phyloP scores from a whole-genome alignment of 1,140 invertebrate species.

The Lordiphosa mommai region DNA sequence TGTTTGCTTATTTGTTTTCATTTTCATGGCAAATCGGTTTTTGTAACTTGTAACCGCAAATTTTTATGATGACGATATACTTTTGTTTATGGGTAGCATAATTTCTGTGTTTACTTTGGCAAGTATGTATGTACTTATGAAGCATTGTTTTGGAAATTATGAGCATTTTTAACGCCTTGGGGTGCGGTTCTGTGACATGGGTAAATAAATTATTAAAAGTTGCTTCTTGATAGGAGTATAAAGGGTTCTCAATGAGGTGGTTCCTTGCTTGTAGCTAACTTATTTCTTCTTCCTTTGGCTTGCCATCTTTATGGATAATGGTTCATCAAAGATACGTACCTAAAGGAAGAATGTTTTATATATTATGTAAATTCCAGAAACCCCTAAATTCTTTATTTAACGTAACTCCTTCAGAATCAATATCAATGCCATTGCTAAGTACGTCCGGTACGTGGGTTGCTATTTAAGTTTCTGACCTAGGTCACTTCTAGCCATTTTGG shows the following conservation, averaged over 20 bases:
- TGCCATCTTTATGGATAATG: no score
- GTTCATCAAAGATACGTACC: no score
- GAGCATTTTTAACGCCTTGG: conserved; percentile 57
- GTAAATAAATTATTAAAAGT: conserved; percentile 67
- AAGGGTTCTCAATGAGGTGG: conserved; percentile 1
- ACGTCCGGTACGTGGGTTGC: no score
- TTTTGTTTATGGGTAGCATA: conserved; percentile 5
- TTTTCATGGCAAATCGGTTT: conserved; percentile 67
- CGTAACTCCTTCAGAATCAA: no score
- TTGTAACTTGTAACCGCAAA: conserved; percentile 66
- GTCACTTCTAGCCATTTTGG: no score
- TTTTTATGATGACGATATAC: conserved; percentile 10
- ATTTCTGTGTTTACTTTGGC: conserved; percentile 26
- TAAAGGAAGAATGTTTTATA: no score
- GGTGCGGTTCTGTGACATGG: conserved; percentile 29
- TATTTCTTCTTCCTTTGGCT: no score
- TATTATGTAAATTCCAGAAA: no score
- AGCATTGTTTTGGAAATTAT: conserved; percentile 65
- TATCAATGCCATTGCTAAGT: no score
- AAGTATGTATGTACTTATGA: conserved; percentile 1
- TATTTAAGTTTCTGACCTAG: no score
- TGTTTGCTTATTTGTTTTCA: conserved; percentile 59
- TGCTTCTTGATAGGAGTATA: not conserved
- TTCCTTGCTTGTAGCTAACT: no score
- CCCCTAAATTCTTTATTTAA: no score